These are phyloP conservation scores for Spermophilus dauricus DNA, from an alignment of 2,113 vertebrate genomes.

Conservation along the genomic window DNA sequence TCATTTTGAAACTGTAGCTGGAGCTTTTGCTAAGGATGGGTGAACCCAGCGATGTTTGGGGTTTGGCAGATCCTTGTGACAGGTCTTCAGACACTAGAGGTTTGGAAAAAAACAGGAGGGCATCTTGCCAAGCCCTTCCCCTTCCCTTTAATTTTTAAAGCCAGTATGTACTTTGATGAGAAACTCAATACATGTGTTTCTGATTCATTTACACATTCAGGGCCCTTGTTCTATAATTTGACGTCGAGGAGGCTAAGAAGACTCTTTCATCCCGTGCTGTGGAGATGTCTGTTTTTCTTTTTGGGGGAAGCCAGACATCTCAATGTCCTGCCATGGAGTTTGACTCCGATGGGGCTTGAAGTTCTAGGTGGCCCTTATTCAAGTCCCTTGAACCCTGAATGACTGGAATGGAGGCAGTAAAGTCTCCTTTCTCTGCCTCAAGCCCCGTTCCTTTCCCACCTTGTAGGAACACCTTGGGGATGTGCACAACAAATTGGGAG, in stretches of 20 bases:
- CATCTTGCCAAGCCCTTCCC: neutral
- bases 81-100: slow-evolving; percentile 53
- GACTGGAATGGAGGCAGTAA: neutral
- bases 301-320: neutral
- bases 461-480: neutral
- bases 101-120: slow-evolving; percentile 36
- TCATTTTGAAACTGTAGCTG: slow-evolving; percentile 76
- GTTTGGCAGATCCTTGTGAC: slow-evolving; percentile 64
- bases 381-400: neutral
- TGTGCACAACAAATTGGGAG: neutral
- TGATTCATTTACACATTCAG: slow-evolving; percentile 61
- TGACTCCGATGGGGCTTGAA: neutral
- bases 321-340: neutral
- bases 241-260: neutral
- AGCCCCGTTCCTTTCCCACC: neutral
- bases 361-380: slow-evolving; percentile 41
- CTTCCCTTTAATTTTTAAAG: slow-evolving; percentile 67
- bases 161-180: slow-evolving; percentile 59
- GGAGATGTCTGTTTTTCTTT: slow-evolving; percentile 15
- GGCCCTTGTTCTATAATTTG: neutral
- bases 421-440: neutral
- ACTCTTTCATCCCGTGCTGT: neutral
- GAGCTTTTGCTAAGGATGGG: slow-evolving; percentile 57
- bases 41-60: slow-evolving; percentile 42
- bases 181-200: slow-evolving; percentile 64